Conservation (phyloP, 2,888 invertebrate species). For the Spodoptera littoralis region DNA sequence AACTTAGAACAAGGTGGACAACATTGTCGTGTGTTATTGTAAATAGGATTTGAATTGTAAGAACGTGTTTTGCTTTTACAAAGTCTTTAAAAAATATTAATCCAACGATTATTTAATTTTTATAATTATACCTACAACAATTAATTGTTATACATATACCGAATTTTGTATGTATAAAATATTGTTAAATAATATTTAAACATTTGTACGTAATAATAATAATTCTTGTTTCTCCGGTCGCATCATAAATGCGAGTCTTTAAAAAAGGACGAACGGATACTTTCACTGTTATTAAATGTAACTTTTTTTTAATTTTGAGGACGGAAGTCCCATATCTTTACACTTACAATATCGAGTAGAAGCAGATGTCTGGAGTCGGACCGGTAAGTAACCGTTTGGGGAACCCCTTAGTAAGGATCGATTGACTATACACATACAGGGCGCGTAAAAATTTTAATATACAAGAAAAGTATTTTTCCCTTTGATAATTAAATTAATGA, state of each 20-base stretch:
- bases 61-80: too few relatives aligned
- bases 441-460: slow-evolving; percentile 29
- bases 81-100: too few relatives aligned
- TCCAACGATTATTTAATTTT: too few relatives aligned
- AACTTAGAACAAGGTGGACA: slow-evolving; percentile 57
- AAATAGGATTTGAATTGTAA: neutral
- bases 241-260: too few relatives aligned
- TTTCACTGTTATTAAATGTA: slow-evolving; percentile 62
- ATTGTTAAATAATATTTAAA: too few relatives aligned
- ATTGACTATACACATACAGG: slow-evolving; percentile 64
- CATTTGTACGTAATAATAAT: too few relatives aligned
- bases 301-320: slow-evolving; percentile 51
- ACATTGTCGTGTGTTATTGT: slow-evolving; percentile 19
- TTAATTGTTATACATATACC: too few relatives aligned
- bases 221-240: too few relatives aligned
- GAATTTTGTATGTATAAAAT: too few relatives aligned
- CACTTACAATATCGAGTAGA: slow-evolving; percentile 53
- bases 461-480: too few relatives aligned
- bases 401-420: slow-evolving; percentile 59
- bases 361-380: slow-evolving; percentile 79
- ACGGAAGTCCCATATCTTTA: slow-evolving; percentile 68
- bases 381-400: slow-evolving; percentile 76
- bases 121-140: too few relatives aligned
- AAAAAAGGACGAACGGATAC: slow-evolving; percentile 53
- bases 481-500: too few relatives aligned